Evolutionary conservation across 2,113 vertebrate species (phyloP), one percentile per base, ranked within the genome.

Genomic region (Nanorana parkeri): DNA sequence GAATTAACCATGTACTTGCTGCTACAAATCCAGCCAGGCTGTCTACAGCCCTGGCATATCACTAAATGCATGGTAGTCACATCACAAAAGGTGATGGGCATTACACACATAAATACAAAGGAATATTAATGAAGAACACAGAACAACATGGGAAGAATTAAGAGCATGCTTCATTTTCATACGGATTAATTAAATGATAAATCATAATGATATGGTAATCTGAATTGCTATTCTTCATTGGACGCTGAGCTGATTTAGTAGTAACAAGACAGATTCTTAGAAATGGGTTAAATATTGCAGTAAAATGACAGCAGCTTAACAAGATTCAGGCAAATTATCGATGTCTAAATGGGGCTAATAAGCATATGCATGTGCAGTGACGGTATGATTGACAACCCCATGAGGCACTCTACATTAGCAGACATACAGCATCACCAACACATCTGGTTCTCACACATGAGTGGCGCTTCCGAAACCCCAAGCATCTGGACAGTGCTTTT

Each of bases 371-470:
- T 77, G 75, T 75, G 74, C 64, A 73, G 68, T 78, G 75, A 77
- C 36, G 67, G 36, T 84, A 77, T 85, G 81, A 87, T 21, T 83
- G 67, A 67, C 16, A 64, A 84, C 11, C 78, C 85, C 54, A 67
- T 36, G 66, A 63, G 81, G 54, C 17, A 61, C 21, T 61, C 41
- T 47, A 77, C 24, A 64, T 84, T 73, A 77, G 72, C 19, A 77
- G 56, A 28, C 65, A 61, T 69, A 29, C 24, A 71, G 36, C 58
- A 65, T 64, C 64, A 80, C 81, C 51, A 73, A 26, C 68, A 85
- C 83, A 86, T 84, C 80, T 84, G 77, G 80, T 67, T 52, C 29
- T 85, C 75, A 84, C 61, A 79, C 58, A 85, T 82, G 84, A 77
- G 6, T 71, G 28, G 26, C 29, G 66, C 63, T 61, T 66, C 58